Base-by-base conservation (phyloP, 2,888 invertebrate genomes). In the Nudaria mundana region DNA sequence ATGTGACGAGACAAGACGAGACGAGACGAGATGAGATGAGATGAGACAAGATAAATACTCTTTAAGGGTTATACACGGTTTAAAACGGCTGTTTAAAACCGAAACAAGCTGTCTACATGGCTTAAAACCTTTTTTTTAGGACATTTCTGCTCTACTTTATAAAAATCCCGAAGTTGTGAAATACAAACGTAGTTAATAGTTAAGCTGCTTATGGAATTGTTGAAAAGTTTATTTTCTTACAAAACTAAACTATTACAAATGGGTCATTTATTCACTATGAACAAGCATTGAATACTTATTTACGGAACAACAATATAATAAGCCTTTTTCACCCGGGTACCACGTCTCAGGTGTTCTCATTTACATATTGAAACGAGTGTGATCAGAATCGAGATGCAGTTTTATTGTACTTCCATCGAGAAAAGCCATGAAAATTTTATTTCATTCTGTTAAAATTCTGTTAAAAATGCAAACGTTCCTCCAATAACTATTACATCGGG, bases 331-430 rank as follows among this genome's bases (percentile, higher is more conserved):
- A 76, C 69, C 63, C 62, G 69, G 63, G 63, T 65, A 58, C 66
- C 63, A 64, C 60, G 84, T 71, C 85, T 71, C 87, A 86, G 86
- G 84, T 86, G 87, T 65, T 70, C 69, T 64, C 75, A 75, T 79
- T 75, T 78, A 81, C 83, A 85, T 83, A 86, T 84, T 71, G 81
- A 72, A 80, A 77, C 73, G 81, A 70, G 73, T 85, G 84, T 84
- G 85, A 84, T 83, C 81, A 76, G 86, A 84, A 87, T 84, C 75
- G 84, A 76, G 77, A 85, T 85, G 87, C 85, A 87, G 71, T 85
- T 86, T 87, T 86, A 86, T 84, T 85, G 82, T 84, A 81, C 73
- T 72, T 64, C 63, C 66, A 64, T 54, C 68, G 76, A 76, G 75
- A 75, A 70, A 67, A 71, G 75, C 73, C 65, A 78, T 81, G 73